phyloP scores from a whole-genome alignment of 1,140 invertebrate genomes.

The Bombus balteatus region DNA sequence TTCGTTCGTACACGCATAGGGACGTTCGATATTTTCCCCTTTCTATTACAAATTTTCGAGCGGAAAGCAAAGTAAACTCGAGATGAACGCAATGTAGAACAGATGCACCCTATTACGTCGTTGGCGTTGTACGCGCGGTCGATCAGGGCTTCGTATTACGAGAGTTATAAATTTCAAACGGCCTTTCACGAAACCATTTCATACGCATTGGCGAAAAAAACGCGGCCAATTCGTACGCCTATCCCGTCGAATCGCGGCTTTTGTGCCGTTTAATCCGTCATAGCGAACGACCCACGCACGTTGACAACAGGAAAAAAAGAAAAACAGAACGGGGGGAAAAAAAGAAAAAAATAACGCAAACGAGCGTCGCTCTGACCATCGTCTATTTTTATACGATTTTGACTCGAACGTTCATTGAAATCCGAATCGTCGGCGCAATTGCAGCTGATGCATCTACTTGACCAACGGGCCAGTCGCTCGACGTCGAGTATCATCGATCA shows the following conservation, averaged over 20 bases:
- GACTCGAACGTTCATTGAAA: slow-evolving; percentile 58
- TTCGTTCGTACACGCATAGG: too few relatives aligned
- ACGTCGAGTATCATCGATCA: slow-evolving; percentile 64
- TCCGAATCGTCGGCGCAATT: slow-evolving; percentile 54
- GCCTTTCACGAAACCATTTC: not conserved
- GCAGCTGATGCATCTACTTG: slow-evolving; percentile 66
- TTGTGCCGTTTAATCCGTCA: slow-evolving; percentile 38
- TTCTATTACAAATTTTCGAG: slow-evolving; percentile 9
- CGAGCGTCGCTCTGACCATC: slow-evolving; percentile 37
- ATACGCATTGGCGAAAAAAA: not conserved
- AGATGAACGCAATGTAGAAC: not conserved
- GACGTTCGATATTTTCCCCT: not conserved
- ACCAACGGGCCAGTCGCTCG: slow-evolving; percentile 50
- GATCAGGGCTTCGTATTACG: not conserved
- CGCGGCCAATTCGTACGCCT: not conserved
- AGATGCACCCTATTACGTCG: slow-evolving; percentile 17
- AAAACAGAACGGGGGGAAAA: not conserved
- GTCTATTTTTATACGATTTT: slow-evolving; percentile 50
- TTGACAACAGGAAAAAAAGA: not conserved
- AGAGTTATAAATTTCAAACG: slow-evolving; percentile 30
- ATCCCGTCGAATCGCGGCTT: slow-evolving; percentile 7
- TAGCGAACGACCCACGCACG: not conserved
- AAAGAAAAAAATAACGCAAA: slow-evolving; percentile 36
- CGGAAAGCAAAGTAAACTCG: not conserved
- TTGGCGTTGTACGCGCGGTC: too few relatives aligned